Evolutionary conservation across 2,888 invertebrate species (phyloP).

Genomic region (Leptopilina drosophilae): DNA sequence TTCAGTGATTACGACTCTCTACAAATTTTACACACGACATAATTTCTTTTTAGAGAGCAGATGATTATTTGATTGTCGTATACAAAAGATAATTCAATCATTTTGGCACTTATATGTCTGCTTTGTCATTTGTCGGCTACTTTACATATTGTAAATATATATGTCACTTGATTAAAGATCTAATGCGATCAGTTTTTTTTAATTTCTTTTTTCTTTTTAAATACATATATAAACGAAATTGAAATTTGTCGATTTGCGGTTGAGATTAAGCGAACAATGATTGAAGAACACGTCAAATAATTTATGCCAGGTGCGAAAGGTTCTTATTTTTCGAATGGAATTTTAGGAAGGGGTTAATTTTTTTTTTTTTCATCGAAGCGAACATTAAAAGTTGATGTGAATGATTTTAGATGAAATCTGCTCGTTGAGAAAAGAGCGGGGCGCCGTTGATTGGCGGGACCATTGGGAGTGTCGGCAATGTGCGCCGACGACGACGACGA

Average conservation of each 20-base stretch:
- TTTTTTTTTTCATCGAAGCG: background rate
- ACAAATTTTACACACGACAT: too few species aligned
- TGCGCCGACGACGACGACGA: background rate
- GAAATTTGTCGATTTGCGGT: background rate
- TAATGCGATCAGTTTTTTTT: background rate
- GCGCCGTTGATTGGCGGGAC: constrained; percentile 27
- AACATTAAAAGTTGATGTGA: constrained; percentile 5
- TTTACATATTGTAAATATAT: too few species aligned
- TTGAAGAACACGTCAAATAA: background rate
- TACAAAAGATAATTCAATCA: too few species aligned
- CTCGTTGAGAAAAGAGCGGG: background rate
- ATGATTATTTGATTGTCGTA: too few species aligned
- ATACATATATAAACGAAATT: background rate
- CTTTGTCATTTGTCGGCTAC: too few species aligned
- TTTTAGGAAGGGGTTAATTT: background rate
- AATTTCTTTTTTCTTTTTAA: too few species aligned
- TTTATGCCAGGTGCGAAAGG: constrained; percentile 1
- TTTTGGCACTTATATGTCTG: too few species aligned
- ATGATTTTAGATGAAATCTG: constrained; percentile 31
- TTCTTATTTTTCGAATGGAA: background rate
- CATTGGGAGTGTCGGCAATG: constrained; percentile 24
- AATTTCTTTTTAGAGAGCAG: too few species aligned
- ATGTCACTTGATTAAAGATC: too few species aligned
- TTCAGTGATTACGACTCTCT: too few species aligned
- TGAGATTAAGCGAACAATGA: background rate